phyloP scores from a whole-genome alignment of 2,888 invertebrate genomes.

The Drosophila colorata region DNA sequence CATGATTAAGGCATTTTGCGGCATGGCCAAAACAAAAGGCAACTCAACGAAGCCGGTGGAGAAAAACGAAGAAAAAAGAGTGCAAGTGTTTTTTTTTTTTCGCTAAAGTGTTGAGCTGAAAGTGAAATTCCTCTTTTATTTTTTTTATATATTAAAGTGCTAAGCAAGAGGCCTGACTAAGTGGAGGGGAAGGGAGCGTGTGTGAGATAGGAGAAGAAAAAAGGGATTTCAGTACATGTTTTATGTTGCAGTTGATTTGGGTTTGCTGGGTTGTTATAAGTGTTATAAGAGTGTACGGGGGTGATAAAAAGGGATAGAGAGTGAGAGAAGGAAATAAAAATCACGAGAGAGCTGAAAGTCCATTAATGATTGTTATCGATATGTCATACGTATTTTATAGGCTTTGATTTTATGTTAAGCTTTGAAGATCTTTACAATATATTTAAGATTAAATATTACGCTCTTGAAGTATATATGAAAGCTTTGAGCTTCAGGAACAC shows the following conservation, averaged over 20 bases:
- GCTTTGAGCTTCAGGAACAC: too few relatives aligned
- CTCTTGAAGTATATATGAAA: too few relatives aligned
- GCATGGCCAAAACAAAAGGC: constrained; percentile 48
- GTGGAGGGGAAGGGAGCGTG: too few relatives aligned
- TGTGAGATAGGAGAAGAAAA: not conserved
- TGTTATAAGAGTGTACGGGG: too few relatives aligned
- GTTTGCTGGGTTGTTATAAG: not conserved
- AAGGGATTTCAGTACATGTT: constrained; percentile 25
- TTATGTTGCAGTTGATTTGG: constrained; percentile 14
- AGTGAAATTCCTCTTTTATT: constrained; percentile 46
- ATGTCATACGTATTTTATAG: too few relatives aligned
- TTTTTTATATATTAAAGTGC: constrained; percentile 59
- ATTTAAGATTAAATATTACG: too few relatives aligned
- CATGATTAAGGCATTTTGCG: constrained; percentile 76
- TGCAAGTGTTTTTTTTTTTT: constrained; percentile 53
- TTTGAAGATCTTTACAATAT: too few relatives aligned
- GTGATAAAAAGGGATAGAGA: too few relatives aligned
- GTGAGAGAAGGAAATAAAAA: too few relatives aligned
- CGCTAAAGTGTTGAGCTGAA: constrained; percentile 62
- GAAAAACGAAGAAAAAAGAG: constrained; percentile 38
- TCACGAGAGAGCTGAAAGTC: too few relatives aligned
- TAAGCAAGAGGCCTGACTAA: constrained; percentile 37
- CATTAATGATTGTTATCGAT: too few relatives aligned
- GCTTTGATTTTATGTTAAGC: too few relatives aligned
- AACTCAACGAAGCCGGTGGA: constrained; percentile 5